Conservation (phyloP, 2,888 invertebrate species). For the Oscheius onirici region DNA sequence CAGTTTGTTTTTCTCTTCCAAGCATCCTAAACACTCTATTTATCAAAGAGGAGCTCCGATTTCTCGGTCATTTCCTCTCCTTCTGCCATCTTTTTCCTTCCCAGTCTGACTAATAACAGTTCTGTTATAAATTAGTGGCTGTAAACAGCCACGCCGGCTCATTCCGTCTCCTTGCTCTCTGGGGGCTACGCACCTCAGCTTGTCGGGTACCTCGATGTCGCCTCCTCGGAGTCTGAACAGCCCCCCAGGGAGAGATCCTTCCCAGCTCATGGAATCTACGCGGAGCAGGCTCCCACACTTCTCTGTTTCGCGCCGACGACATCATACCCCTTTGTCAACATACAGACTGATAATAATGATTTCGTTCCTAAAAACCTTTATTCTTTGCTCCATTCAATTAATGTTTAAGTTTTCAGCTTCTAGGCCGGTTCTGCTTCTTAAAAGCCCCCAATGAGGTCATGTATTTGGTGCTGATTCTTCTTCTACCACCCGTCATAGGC, state of each 20-base stretch:
- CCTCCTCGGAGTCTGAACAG: constrained; percentile 32
- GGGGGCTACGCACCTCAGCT: constrained; percentile 30
- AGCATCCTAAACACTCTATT: constrained; percentile 7
- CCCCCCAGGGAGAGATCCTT: constrained; percentile 34
- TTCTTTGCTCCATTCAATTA: background rate
- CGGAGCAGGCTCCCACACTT: constrained; percentile 28
- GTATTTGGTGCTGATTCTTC: constrained; percentile 16
- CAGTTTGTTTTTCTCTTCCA: constrained; percentile 1
- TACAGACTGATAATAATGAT: background rate
- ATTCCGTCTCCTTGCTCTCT: background rate
- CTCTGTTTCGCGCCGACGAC: constrained; percentile 26
- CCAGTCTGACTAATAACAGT: background rate
- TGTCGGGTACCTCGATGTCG: constrained; percentile 33
- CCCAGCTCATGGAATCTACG: constrained; percentile 33
- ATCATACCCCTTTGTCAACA: constrained; percentile 15
- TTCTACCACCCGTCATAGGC: constrained; percentile 4
- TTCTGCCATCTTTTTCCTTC: background rate
- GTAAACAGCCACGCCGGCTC: constrained; percentile 5
- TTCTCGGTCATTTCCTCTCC: background rate
- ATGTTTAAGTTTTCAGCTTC: constrained; percentile 1
- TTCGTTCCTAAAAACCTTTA: background rate
- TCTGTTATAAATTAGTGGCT: constrained; percentile 24
- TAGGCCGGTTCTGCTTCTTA: background rate
- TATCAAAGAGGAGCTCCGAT: constrained; percentile 6
- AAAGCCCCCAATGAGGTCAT: constrained; percentile 27